phyloP scores from a whole-genome alignment of 2,888 invertebrate genomes.

The Cataglyphis rosenhaueri region DNA sequence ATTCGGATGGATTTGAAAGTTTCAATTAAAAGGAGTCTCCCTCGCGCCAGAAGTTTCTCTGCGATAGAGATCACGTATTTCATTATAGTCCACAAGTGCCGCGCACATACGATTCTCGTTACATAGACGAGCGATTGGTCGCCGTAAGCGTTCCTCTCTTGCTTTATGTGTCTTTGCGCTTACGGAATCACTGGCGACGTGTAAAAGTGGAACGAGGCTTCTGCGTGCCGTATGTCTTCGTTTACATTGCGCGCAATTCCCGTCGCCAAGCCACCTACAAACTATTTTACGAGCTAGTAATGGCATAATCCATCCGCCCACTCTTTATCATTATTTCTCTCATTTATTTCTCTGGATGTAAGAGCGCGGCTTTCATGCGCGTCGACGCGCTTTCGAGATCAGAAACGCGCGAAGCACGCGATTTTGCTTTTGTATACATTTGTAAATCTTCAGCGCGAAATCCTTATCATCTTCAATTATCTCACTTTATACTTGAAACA shows the following conservation, averaged over 20 bases:
- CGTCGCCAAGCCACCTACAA: constrained; percentile 37
- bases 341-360: background rate
- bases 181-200: constrained; percentile 31
- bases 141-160: constrained; percentile 3
- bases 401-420: constrained; percentile 4
- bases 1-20: constrained; percentile 78
- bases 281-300: constrained; percentile 41
- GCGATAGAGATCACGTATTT: constrained; percentile 83
- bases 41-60: constrained; percentile 74
- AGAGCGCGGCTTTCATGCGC: background rate
- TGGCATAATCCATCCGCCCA: constrained; percentile 51
- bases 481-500: constrained; percentile 10
- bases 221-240: constrained; percentile 12
- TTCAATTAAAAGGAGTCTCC: constrained; percentile 72
- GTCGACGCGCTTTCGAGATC: constrained; percentile 6
- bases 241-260: background rate
- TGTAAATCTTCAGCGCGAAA: constrained; percentile 6
- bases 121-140: constrained; percentile 23
- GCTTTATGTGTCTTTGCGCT: background rate
- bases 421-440: background rate
- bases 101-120: constrained; percentile 53
- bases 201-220: constrained; percentile 47
- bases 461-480: background rate
- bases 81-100: constrained; percentile 74
- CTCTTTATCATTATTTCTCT: constrained; percentile 37